phyloP scores from a whole-genome alignment of 1,140 invertebrate genomes.

The Ridgeia piscesae region DNA sequence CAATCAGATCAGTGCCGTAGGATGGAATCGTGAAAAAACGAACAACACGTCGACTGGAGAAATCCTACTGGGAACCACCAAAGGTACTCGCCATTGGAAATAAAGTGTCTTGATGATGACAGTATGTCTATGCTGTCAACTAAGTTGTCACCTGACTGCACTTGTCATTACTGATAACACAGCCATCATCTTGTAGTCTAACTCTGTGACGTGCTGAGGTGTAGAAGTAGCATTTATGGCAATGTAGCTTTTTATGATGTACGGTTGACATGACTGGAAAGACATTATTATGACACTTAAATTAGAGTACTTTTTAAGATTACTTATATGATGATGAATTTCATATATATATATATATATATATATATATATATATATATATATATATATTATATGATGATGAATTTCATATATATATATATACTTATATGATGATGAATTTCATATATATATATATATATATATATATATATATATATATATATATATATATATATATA shows the following conservation, averaged over 20 bases:
- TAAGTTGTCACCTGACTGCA: no score
- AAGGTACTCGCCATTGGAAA: conserved; percentile 59
- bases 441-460: no score
- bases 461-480: no score
- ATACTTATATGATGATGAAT: no score
- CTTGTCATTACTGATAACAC: not conserved
- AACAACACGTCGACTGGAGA: conserved; percentile 69
- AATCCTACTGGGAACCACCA: conserved; percentile 85
- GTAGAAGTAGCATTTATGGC: not conserved
- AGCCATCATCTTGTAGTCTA: not conserved
- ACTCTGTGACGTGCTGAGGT: not conserved
- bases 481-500: no score
- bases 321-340: conserved; percentile 13
- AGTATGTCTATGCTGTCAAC: no score
- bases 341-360: no score
- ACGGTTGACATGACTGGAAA: not conserved
- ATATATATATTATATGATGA: no score
- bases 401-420: no score
- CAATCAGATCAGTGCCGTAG: conserved; percentile 86
- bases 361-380: no score
- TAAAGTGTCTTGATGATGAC: not conserved
- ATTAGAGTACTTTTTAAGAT: not conserved
- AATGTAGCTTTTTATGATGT: not conserved
- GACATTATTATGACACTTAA: not conserved
- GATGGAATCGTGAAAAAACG: conserved; percentile 78